A percentile compares a stretch with the other conserved stretches of the same genome.
phyloP scores from a whole-genome alignment of 2,113 vertebrate genomes.

The Puntigrus tetrazona region DNA sequence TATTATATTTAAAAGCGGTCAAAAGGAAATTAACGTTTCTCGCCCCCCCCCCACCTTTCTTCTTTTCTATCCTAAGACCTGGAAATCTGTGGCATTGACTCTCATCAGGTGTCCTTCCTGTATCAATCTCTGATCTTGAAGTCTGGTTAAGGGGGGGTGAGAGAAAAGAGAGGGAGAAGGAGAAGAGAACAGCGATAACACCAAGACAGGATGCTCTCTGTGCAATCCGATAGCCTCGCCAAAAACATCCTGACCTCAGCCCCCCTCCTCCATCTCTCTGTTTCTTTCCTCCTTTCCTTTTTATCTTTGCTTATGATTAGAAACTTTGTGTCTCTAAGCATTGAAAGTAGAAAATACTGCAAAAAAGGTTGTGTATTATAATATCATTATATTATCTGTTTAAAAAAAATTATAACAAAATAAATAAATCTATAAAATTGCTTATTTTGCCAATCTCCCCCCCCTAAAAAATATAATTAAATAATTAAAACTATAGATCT shows the following conservation, averaged over 20 bases:
- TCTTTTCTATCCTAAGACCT: conserved; percentile 64
- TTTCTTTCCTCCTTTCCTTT: conserved; percentile 22
- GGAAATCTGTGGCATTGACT: conserved; percentile 78
- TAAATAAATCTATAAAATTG: no score
- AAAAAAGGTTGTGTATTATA: background rate
- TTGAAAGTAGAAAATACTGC: background rate
- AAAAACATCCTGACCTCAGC: conserved; percentile 76
- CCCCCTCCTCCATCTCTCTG: conserved; percentile 14
- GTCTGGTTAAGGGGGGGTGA: conserved; percentile 66
- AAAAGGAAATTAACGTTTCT: conserved; percentile 13
- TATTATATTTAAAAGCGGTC: no score
- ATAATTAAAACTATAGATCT: background rate
- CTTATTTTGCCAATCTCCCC: background rate
- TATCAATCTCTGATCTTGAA: conserved; percentile 70
- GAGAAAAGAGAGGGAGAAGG: conserved; percentile 60
- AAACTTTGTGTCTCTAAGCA: background rate
- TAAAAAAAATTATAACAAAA: no score
- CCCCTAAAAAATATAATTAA: no score
- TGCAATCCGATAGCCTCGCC: conserved; percentile 75
- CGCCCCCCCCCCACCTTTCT: conserved; percentile 32
- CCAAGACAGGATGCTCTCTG: conserved; percentile 73
- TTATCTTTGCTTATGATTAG: conserved; percentile 25
- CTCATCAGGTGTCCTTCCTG: conserved; percentile 82
- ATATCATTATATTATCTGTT: background rate
- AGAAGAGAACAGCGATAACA: conserved; percentile 71